A percentile compares a stretch with the other conserved stretches of the same genome.
phyloP scores from a whole-genome alignment of 2,797 vertebrate genomes.

The Allobates femoralis region DNA sequence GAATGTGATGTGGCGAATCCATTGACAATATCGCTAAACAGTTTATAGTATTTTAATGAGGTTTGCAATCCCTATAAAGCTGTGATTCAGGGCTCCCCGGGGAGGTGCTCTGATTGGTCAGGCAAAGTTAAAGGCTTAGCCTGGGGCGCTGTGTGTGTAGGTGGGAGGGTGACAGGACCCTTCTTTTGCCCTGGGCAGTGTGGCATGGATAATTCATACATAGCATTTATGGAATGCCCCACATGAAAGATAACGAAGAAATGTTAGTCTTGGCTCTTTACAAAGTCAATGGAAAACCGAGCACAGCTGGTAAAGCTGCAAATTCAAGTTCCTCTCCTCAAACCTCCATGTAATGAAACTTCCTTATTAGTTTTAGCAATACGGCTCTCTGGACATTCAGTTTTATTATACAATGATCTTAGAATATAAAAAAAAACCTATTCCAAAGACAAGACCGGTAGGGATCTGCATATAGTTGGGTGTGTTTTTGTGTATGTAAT shows the following conservation, averaged over 20 bases:
- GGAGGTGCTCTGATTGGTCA: slow-evolving; percentile 36
- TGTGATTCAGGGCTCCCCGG: background rate
- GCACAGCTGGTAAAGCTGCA: background rate
- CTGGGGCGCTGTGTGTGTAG: slow-evolving; percentile 23
- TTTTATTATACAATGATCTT: background rate
- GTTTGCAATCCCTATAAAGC: slow-evolving; percentile 11
- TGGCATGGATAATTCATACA: slow-evolving; percentile 16
- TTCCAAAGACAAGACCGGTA: background rate
- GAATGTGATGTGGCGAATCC: slow-evolving; percentile 10
- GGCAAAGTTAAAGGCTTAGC: slow-evolving; percentile 52
- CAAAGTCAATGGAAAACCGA: no score
- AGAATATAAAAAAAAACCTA: background rate
- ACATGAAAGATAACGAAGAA: slow-evolving; percentile 21
- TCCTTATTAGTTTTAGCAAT: background rate
- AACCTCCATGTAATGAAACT: background rate
- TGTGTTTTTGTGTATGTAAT: no score
- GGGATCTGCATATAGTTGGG: no score
- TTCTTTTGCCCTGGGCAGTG: slow-evolving; percentile 33
- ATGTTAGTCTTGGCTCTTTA: background rate
- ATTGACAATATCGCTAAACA: slow-evolving; percentile 8
- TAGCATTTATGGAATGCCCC: slow-evolving; percentile 1
- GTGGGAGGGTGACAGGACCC: slow-evolving; percentile 20
- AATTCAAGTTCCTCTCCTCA: background rate
- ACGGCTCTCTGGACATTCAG: background rate
- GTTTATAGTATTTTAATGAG: slow-evolving; percentile 38